Evolutionary conservation across 1,140 invertebrate species (phyloP).

Genomic region (Samia ricini): DNA sequence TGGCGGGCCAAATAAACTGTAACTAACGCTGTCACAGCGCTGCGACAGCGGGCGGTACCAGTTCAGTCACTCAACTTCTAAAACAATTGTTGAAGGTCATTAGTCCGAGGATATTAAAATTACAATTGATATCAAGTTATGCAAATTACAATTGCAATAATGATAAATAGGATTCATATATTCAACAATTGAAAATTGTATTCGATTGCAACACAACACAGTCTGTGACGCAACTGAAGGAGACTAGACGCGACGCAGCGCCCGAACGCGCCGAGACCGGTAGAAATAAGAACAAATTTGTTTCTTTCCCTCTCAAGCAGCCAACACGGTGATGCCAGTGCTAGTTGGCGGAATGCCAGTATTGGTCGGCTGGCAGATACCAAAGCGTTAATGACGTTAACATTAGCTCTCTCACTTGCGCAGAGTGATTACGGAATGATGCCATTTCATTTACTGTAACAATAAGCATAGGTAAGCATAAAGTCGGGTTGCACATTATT

Average conservation of each 20-base stretch:
- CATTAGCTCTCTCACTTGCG: conserved; percentile 36
- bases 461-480: conserved; percentile 34
- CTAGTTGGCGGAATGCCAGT: conserved; percentile 61
- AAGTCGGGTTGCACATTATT: conserved; percentile 32
- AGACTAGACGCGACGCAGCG: background rate
- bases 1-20: conserved; percentile 59
- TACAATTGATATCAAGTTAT: conserved; percentile 41
- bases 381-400: conserved; percentile 36
- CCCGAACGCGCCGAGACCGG: background rate
- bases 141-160: conserved; percentile 34
- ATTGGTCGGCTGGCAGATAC: conserved; percentile 61
- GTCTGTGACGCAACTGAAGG: conserved; percentile 2
- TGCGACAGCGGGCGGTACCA: conserved; percentile 11
- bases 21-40: conserved; percentile 24
- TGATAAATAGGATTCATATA: conserved; percentile 4
- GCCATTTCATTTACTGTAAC: conserved; percentile 22
- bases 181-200: background rate
- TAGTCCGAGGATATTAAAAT: background rate
- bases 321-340: conserved; percentile 55
- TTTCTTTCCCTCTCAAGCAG: conserved; percentile 56
- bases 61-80: conserved; percentile 5
- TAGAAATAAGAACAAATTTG: conserved; percentile 27
- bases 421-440: conserved; percentile 15
- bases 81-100: conserved; percentile 1
- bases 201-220: background rate